Evolutionary conservation across 2,888 invertebrate species (phyloP).

Genomic region (Meteorus colon): DNA sequence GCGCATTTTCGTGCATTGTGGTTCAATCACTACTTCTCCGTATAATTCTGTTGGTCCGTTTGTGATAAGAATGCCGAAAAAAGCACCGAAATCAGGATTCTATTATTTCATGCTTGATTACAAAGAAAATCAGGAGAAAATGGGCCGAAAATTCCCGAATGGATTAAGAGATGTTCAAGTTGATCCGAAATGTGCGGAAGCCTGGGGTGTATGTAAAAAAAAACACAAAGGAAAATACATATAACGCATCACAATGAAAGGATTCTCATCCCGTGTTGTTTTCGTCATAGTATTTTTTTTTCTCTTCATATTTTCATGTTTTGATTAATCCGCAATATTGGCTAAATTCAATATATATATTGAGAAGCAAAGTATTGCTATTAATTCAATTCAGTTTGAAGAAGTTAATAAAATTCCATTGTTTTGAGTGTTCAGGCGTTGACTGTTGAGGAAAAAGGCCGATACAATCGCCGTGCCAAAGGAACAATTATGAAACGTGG

Average conservation of each 20-base stretch:
- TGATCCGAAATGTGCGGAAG: constrained; percentile 54
- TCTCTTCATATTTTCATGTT: not conserved
- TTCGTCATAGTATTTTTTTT: not conserved
- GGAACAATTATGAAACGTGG: constrained; percentile 50
- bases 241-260: not conserved
- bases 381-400: not conserved
- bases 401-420: constrained; percentile 34
- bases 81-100: constrained; percentile 63
- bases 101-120: constrained; percentile 69
- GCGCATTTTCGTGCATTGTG: too few species aligned
- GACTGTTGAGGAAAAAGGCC: constrained; percentile 51
- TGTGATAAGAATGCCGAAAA: constrained; percentile 52
- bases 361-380: not conserved
- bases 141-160: constrained; percentile 57
- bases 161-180: constrained; percentile 61
- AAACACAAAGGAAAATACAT: not conserved
- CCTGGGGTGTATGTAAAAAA: constrained; percentile 63
- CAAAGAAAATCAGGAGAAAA: constrained; percentile 56
- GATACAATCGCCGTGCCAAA: constrained; percentile 63
- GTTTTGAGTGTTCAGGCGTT: constrained; percentile 51
- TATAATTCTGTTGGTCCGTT: not conserved
- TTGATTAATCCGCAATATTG: not conserved
- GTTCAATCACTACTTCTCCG: not conserved
- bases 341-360: not conserved
- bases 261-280: not conserved